phyloP scores from a whole-genome alignment of 2,797 vertebrate species.

The Galagoides demidoff region DNA sequence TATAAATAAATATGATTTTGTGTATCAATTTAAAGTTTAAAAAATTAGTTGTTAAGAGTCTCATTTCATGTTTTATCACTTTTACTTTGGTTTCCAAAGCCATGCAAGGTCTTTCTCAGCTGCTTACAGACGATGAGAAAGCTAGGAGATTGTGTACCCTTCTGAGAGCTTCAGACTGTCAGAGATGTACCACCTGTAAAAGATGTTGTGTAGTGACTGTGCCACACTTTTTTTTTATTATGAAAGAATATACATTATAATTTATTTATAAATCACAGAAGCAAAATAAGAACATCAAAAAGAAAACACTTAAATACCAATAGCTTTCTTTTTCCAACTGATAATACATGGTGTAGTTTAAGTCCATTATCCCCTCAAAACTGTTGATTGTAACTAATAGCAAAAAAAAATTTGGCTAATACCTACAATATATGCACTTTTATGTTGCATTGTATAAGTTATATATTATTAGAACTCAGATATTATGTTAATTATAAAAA shows the following conservation, averaged over 20 bases:
- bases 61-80: neutral
- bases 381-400: neutral
- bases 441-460: neutral
- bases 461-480: neutral
- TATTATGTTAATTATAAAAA: neutral
- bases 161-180: neutral
- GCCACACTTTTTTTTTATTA: neutral
- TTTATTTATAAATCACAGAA: neutral
- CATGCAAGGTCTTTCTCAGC: neutral
- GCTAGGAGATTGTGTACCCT: accelerated
- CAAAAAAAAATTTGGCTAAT: neutral
- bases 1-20: neutral
- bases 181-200: neutral
- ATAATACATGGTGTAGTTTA: neutral
- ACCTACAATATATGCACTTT: neutral
- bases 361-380: neutral
- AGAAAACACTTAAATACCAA: neutral
- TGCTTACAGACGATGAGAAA: neutral
- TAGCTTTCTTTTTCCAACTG: neutral
- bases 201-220: neutral
- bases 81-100: neutral
- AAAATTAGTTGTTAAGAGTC: neutral
- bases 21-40: neutral
- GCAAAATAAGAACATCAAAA: neutral
- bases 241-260: neutral